Evolutionary conservation across 2,797 vertebrate species (phyloP), one percentile per base, ranked within the genome.

Genomic region (Enteromius fasciolatus): DNA sequence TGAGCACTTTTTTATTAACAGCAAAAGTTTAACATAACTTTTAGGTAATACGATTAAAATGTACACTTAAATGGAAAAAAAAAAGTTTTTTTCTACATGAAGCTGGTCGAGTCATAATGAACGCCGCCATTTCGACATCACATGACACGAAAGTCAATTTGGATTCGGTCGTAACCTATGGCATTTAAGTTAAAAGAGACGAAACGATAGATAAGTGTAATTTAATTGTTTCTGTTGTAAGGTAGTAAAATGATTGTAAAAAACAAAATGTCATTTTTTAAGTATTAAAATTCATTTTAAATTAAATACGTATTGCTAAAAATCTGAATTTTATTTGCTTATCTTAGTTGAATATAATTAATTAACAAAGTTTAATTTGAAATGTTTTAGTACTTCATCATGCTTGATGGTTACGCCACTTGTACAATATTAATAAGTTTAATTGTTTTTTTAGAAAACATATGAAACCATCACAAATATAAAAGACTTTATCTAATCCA

Each of bases 111-210:
- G 54, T 41, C 20, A 2, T n/a, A 3, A 6, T 33, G 41, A 64
- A 64, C 25, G 75, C 59, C 75, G 75, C 75, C 75, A 64, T 77
- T 41, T 64, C 59, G 39, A 46, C 1, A 41, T 77, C 75, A 77
- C 75, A 48, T 64, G 75, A 77, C 75, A 20, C n/a, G 6, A 57
- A 74, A n/a, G 28, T 52, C 31, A 31, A 52, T n/a, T 33, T 33
- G 28, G 28, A 52, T 52, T 48, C 46, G 41, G 15, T 28, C 28
- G 1, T 70, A 28, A 1, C 17, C 2, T 3, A 18, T 18, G 48
- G 18, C 18, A 20, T 52, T 52, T 18, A 52, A 52, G 5, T 10
- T 4, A 31, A 33, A 31, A 36, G 5, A 18, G 20, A 6, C 8
- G 9, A 48, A 46, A 46, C 10, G 28, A 59, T n/a, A 9, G 20